Conservation (phyloP, 2,888 invertebrate genomes). For the Lycocerus yunnanus region DNA sequence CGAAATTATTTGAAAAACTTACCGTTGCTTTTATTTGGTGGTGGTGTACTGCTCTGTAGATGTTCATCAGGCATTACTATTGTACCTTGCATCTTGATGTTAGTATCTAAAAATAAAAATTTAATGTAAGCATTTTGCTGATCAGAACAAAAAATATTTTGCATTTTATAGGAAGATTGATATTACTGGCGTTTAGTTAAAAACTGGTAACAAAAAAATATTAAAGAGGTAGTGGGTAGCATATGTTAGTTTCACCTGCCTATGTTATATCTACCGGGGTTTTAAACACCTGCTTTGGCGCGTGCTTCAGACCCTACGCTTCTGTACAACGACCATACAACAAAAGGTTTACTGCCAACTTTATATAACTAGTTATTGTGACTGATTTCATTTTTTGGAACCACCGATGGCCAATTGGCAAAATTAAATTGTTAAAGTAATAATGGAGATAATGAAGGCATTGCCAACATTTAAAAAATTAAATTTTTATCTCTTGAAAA, state of each 20-base stretch:
- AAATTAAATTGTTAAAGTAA: not conserved
- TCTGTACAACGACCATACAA: constrained; percentile 26
- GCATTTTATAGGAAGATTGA: not conserved
- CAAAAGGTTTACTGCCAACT: constrained; percentile 12
- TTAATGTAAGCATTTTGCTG: not conserved
- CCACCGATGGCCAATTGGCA: not conserved
- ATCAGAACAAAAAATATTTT: not conserved
- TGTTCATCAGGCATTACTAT: constrained; percentile 51
- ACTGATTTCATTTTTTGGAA: not conserved
- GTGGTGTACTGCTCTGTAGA: constrained; percentile 50
- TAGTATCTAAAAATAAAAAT: constrained; percentile 46
- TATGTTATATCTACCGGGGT: constrained; percentile 33
- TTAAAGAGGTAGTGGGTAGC: constrained; percentile 37
- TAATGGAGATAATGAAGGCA: not conserved
- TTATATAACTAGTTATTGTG: not conserved
- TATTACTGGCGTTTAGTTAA: not conserved
- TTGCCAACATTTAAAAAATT: not conserved
- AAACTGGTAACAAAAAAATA: constrained; percentile 16
- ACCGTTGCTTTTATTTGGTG: constrained; percentile 49
- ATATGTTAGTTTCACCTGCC: constrained; percentile 52
- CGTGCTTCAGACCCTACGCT: constrained; percentile 39
- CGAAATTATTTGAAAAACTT: constrained; percentile 31
- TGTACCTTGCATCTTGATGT: constrained; percentile 55
- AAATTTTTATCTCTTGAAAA: not conserved
- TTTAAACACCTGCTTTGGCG: constrained; percentile 47